These are phyloP conservation scores for Xenopus laevis DNA, from an alignment of 2,113 vertebrate genomes.

Conservation along the genomic window DNA sequence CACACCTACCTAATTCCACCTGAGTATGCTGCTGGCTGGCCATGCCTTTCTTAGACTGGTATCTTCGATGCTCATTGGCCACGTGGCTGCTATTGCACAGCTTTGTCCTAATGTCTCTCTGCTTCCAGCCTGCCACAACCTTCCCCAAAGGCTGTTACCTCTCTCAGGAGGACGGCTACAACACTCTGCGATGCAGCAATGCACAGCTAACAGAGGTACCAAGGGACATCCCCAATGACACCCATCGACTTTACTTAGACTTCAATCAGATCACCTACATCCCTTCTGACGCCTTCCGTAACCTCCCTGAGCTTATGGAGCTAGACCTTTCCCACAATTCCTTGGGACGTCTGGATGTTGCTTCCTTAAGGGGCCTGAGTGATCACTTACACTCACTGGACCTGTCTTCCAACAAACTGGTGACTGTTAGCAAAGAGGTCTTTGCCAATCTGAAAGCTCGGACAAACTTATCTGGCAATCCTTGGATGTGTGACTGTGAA, in stretches of 20 bases:
- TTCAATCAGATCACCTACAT: conserved; percentile 83
- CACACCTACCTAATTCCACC: background rate
- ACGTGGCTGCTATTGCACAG: conserved; percentile 78
- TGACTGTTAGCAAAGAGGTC: conserved; percentile 73
- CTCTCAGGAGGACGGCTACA: conserved; percentile 72
- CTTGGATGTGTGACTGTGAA: conserved; percentile 90
- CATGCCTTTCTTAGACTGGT: conserved; percentile 63
- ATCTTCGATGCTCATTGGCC: conserved; percentile 66
- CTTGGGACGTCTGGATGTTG: conserved; percentile 74
- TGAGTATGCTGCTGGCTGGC: conserved; percentile 56
- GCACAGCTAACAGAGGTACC: conserved; percentile 82
- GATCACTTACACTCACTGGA: conserved; percentile 79
- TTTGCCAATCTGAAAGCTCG: conserved; percentile 79
- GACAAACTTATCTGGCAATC: conserved; percentile 90
- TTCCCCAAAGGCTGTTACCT: conserved; percentile 85
- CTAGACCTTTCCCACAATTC: conserved; percentile 91
- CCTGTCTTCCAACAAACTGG: conserved; percentile 87
- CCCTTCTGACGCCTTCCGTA: conserved; percentile 79
- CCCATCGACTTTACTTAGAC: conserved; percentile 86
- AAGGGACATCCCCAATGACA: conserved; percentile 87
- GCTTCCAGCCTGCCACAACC: conserved; percentile 66
- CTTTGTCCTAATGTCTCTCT: conserved; percentile 78
- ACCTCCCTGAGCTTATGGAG: conserved; percentile 79
- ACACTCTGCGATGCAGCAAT: conserved; percentile 90
- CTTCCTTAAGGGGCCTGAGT: conserved; percentile 80